phyloP scores from a whole-genome alignment of 1,140 invertebrate genomes.

The Aplysia californica region DNA sequence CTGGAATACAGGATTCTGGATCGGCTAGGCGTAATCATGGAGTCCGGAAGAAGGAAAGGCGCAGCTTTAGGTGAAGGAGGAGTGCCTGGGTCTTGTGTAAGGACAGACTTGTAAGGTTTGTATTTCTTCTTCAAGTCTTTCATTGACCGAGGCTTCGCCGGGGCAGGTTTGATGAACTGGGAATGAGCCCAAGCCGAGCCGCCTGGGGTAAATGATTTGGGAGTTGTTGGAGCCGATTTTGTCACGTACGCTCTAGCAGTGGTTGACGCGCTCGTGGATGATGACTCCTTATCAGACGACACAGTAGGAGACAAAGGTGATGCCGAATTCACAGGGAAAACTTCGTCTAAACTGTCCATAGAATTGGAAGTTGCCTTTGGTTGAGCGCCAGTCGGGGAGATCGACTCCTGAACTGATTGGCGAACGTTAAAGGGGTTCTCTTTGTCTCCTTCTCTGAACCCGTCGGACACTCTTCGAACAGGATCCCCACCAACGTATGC shows the following conservation, averaged over 20 bases:
- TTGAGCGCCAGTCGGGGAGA: background rate
- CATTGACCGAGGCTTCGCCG: slow-evolving; percentile 25
- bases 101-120: slow-evolving; percentile 25
- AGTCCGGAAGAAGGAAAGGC: slow-evolving; percentile 32
- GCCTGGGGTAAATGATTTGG: too few relatives aligned
- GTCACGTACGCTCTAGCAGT: too few relatives aligned
- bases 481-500: background rate
- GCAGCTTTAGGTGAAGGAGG: slow-evolving; percentile 28
- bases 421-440: background rate
- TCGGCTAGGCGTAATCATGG: slow-evolving; percentile 28
- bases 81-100: slow-evolving; percentile 22
- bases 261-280: too few relatives aligned
- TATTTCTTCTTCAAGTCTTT: slow-evolving; percentile 32
- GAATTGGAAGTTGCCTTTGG: background rate
- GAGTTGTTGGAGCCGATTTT: too few relatives aligned
- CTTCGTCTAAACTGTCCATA: background rate
- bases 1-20: slow-evolving; percentile 49
- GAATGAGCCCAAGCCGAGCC: slow-evolving; percentile 18
- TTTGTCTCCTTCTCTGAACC: background rate
- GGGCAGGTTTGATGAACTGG: slow-evolving; percentile 1
- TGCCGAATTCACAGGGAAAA: background rate
- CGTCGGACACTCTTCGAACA: too few relatives aligned
- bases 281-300: too few relatives aligned
- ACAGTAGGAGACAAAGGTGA: background rate
- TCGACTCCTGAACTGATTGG: background rate